Base-by-base conservation (phyloP, 2,797 vertebrate species). In the Petrocephalus schoutedeni region DNA sequence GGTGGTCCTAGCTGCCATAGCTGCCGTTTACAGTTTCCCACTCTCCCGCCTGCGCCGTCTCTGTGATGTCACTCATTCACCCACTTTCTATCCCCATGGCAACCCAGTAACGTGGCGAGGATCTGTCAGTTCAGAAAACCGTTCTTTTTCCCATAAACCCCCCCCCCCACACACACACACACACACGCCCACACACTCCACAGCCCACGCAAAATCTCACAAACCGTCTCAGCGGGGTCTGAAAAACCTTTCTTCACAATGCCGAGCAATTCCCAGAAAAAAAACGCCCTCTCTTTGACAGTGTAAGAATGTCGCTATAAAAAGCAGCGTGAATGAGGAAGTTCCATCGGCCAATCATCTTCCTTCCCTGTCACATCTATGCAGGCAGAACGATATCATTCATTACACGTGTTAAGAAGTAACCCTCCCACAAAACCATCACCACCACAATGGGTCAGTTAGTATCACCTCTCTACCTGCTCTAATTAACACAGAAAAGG, bases 41-140 rank as follows among this genome's bases (percentile, higher is more conserved):
- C 58, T n/a, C 85, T 86, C 84, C 56, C 58, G 49, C 36, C n/a
- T 28, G 21, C 58, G 3, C 85, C 4, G 41, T 64, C 85, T 86
- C 85, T n/a, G 64, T 86, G 85, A 86, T 86, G 85, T 86, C 85
- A 86, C 64, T 86, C 85, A 64, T 64, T 86, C 57, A 86, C 49
- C 54, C 32, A 36, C 85, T 86, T 67, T 45, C 58, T 21, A 56
- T 86, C 85, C 85, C 85, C 85, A 86, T 86, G 85, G 85, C 85
- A 86, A 86, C 85, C 57, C 36, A 56, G 85, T 36, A 64, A 61
- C 58, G 19, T 86, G 41, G 85, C 9, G n/a, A 23, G 59, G 19
- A 67, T 49, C 57, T 58, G 41, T 86, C 57, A 86, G 58, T 64
- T 86, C 85, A 86, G 36, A 86, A 12, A 16, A 19, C 85, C 41